Evolutionary conservation across 2,888 invertebrate genomes (phyloP).

Genomic region (Nezara viridula): DNA sequence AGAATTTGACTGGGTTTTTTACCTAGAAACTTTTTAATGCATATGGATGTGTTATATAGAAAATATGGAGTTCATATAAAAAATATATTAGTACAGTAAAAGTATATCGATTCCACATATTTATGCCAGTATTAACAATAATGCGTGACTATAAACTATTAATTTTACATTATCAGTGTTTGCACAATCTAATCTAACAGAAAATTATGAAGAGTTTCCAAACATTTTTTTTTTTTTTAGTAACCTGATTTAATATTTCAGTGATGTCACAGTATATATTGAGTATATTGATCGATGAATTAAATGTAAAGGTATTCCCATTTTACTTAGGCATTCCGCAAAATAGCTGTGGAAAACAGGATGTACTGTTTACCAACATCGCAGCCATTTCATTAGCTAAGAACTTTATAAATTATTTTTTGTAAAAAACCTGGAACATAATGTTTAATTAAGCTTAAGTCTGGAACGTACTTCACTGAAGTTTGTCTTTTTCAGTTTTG

Average conservation of each 20-base stretch:
- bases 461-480: too few species aligned
- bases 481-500: too few species aligned
- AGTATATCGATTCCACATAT: background rate
- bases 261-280: too few species aligned
- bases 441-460: too few species aligned
- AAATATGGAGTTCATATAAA: background rate
- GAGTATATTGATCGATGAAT: background rate
- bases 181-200: background rate
- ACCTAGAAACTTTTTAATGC: too few species aligned
- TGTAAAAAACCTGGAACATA: background rate
- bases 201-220: background rate
- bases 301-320: background rate
- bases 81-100: background rate
- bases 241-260: constrained; percentile 13
- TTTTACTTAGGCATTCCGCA: background rate
- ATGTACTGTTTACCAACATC: background rate
- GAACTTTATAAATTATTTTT: background rate
- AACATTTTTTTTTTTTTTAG: constrained; percentile 2
- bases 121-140: background rate
- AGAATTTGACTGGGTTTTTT: too few species aligned
- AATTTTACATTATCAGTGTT: background rate
- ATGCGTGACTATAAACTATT: constrained; percentile 22
- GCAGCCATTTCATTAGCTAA: too few species aligned
- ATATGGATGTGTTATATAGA: too few species aligned
- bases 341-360: too few species aligned